Evolutionary conservation across 2,113 vertebrate species (phyloP).

Genomic region (Irena cyanogastra): DNA sequence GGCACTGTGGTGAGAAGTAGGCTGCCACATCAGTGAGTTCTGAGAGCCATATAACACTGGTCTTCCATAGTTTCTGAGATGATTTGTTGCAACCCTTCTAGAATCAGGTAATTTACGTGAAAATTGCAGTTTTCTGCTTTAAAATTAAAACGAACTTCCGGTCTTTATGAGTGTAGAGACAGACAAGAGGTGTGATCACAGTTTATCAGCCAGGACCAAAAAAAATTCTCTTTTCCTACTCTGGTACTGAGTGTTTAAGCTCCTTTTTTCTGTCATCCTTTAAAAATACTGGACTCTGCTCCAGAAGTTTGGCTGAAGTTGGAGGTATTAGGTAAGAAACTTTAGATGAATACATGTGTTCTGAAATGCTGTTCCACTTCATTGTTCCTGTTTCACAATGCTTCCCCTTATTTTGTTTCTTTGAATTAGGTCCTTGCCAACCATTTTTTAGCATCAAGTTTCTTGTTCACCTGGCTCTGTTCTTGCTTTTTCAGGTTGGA

Average conservation of each 20-base stretch:
- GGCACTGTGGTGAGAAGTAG: not conserved
- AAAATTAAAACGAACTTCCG: not conserved
- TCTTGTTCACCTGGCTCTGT: not conserved
- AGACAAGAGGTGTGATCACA: not conserved
- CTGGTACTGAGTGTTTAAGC: not conserved
- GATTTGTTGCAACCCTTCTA: not conserved
- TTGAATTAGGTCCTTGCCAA: not conserved
- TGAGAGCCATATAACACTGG: not conserved
- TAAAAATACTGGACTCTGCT: not conserved
- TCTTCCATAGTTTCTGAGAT: not conserved
- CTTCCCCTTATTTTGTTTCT: not conserved
- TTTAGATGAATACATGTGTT: not conserved
- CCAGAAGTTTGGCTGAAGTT: not conserved
- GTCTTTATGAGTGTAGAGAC: not conserved
- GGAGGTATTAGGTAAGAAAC: not conserved
- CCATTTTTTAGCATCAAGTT: not conserved
- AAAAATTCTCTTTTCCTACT: not conserved
- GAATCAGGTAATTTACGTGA: not conserved
- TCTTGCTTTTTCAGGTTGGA: not conserved
- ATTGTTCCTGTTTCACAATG: not conserved
- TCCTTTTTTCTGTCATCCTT: fast-evolving
- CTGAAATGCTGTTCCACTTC: not conserved
- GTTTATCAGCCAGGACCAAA: not conserved
- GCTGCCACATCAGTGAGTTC: not conserved
- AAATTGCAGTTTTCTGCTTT: not conserved